Base-by-base conservation (phyloP, 2,797 vertebrate genomes). In the Pipistrellus nathusii region DNA sequence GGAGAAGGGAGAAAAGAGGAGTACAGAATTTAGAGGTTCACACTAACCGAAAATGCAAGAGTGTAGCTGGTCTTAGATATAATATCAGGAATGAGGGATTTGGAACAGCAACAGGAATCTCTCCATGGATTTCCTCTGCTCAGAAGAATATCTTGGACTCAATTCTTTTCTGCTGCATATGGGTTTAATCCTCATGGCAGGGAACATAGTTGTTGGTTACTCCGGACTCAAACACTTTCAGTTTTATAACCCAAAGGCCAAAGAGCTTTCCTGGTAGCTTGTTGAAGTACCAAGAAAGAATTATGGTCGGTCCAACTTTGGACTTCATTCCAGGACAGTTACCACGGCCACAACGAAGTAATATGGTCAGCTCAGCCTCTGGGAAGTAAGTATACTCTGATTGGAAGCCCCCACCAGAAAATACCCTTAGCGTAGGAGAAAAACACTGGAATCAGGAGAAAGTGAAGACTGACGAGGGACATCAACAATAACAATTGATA, bases 71-170 rank as follows among this genome's bases (percentile, higher is more conserved):
- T 38, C 8, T 41, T 71, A 69, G 62, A 30, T 78, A 51, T 48
- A 55, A 21, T 23, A 48, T 38, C 38, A 27, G 2, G 51, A 82
- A 78, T 57, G 62, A 66, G n/a, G 23, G 51, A 44, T 73, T 64
- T 94, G 21, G 85, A 84, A 85, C 3, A 64, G 68, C 32, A 94
- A 72, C 10, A 69, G 27, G 41, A 92, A 83, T 80, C 21, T 59
- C 38, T 51, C 38, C 23, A 25, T 41, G 32, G 7, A 84, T 87
- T 95, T 80, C 41, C 32, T 84, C 48, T 90, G 46, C 35, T 84
- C 71, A 20, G 48, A 48, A 91, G 27, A 75, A 25, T 46, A 62
- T 75, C 85, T 82, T 38, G 13, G 41, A 72, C 21, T 92, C 30
- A 72, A 68, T 85, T 89, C 17, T 85, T n/a, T 57, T 15, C 12